A percentile compares a stretch with the other conserved stretches of the same genome.
phyloP scores from a whole-genome alignment of 2,888 invertebrate genomes.

The Sphinx pinastri region DNA sequence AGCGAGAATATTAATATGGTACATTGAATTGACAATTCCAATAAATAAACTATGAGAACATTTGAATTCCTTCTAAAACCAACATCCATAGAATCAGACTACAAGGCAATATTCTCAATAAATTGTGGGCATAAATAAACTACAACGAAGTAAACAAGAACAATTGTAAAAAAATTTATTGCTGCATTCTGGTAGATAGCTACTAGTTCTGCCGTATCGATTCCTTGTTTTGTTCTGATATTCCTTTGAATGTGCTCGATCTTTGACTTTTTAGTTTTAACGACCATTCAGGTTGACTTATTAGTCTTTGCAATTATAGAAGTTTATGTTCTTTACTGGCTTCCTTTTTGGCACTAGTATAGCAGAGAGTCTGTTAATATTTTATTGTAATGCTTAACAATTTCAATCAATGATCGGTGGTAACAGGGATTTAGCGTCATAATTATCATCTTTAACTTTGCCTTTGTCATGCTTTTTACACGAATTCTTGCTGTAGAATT shows the following conservation, averaged over 20 bases:
- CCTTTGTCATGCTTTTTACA: no score
- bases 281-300: background rate
- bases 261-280: slow-evolving; percentile 2
- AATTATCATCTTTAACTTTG: no score
- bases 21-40: no score
- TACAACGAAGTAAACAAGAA: background rate
- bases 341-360: background rate
- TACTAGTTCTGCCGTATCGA: background rate
- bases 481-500: no score
- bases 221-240: background rate
- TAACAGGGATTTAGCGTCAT: no score
- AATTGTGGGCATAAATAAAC: background rate
- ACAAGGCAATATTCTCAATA: background rate
- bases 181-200: background rate
- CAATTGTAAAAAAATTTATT: slow-evolving; percentile 11
- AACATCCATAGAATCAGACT: background rate
- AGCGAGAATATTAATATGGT: no score
- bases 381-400: no score
- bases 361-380: no score
- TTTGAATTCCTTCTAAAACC: background rate
- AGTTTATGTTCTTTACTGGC: background rate
- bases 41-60: no score
- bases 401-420: no score
- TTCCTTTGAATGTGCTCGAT: background rate
- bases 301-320: background rate